These are phyloP conservation scores for Phenacoccus solenopsis DNA, from an alignment of 1,140 invertebrate species.

Conservation along the genomic window DNA sequence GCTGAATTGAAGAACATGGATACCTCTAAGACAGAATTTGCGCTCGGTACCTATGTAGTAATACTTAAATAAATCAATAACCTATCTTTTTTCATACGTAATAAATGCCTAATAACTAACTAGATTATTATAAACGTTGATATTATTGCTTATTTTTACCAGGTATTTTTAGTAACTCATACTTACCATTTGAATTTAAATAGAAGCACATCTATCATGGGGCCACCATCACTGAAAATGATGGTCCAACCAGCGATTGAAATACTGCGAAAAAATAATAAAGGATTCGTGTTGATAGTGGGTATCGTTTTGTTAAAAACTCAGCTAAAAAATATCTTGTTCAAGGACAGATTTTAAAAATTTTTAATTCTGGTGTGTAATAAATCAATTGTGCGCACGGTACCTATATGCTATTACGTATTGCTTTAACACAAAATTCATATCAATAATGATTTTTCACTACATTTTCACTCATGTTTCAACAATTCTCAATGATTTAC, in stretches of 20 bases:
- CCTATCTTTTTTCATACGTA: background rate
- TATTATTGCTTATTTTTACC: constrained; percentile 22
- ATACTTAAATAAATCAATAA: too few relatives aligned
- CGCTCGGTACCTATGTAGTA: constrained; percentile 43
- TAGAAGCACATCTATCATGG: constrained; percentile 46
- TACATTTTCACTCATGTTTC: too few relatives aligned
- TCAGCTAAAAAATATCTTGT: too few relatives aligned
- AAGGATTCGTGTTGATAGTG: constrained; percentile 66
- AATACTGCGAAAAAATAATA: constrained; percentile 57
- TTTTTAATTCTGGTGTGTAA: too few relatives aligned
- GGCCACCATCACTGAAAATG: constrained; percentile 63
- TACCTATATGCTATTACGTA: too few relatives aligned
- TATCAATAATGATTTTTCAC: too few relatives aligned
- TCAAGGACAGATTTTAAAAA: too few relatives aligned
- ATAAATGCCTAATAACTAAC: background rate
- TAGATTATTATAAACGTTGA: too few relatives aligned
- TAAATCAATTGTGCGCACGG: too few relatives aligned
- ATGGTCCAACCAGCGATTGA: constrained; percentile 80
- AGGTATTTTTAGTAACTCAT: constrained; percentile 62
- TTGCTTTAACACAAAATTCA: too few relatives aligned
- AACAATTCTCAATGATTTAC: too few relatives aligned
- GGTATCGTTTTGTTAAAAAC: too few relatives aligned
- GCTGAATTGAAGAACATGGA: constrained; percentile 45
- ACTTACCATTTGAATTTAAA: constrained; percentile 64
- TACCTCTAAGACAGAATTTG: constrained; percentile 47